Evolutionary conservation across 2,888 invertebrate species (phyloP).

Genomic region (Acrobasis suavella): DNA sequence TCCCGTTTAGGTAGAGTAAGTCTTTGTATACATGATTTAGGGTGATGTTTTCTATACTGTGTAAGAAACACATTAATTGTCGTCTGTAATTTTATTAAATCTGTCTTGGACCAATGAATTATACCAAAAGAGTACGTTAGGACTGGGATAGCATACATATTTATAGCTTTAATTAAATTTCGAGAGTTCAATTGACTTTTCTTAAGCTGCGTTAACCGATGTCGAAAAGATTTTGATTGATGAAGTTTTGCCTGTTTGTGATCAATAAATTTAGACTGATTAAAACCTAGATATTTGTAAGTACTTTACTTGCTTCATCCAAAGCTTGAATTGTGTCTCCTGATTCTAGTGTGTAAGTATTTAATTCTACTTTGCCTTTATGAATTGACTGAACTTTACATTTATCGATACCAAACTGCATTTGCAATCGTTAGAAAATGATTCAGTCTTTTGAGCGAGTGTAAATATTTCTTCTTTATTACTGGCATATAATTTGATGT

Average conservation of each 20-base stretch:
- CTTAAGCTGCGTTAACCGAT: not conserved
- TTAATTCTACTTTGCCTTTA: not conserved
- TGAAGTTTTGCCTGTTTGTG: too few species aligned
- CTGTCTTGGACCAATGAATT: not conserved
- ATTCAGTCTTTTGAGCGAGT: not conserved
- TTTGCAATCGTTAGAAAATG: not conserved
- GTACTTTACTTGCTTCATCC: not conserved
- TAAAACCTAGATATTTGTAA: conserved; percentile 1
- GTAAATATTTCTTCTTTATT: not conserved
- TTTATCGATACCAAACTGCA: conserved; percentile 4
- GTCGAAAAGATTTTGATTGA: too few species aligned
- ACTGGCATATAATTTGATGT: not conserved
- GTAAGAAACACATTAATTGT: conserved; percentile 21
- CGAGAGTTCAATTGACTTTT: too few species aligned
- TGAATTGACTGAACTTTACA: not conserved
- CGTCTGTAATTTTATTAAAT: conserved; percentile 6
- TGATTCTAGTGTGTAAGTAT: not conserved
- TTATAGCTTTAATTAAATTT: too few species aligned
- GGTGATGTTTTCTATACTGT: not conserved
- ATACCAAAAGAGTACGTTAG: conserved; percentile 4
- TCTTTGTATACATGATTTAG: conserved; percentile 11
- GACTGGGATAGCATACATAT: not conserved
- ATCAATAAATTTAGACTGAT: not conserved
- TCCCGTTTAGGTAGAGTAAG: conserved; percentile 4
- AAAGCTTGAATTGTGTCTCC: not conserved